Conservation (phyloP, 2,797 vertebrate genomes). For the Eleutherodactylus coqui region DNA sequence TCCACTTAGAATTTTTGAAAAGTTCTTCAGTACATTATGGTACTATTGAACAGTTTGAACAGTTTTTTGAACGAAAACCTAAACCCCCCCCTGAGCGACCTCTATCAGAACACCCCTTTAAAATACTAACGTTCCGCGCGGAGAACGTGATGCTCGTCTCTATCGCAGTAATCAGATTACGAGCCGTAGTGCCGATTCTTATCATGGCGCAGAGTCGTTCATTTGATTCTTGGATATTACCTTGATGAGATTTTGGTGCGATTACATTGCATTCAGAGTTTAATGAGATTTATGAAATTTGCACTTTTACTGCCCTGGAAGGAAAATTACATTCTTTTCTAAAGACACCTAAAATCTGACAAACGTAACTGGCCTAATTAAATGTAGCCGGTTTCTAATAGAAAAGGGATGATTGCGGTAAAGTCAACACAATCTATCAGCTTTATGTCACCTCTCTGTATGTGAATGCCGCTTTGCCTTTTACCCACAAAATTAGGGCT, state of each 20-base stretch:
- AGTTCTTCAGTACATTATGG: no score
- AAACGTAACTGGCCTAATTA: slow-evolving; percentile 13
- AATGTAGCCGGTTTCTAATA: slow-evolving; percentile 9
- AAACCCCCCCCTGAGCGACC: background rate
- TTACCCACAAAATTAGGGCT: slow-evolving; percentile 22
- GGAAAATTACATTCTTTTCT: background rate
- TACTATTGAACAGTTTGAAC: no score
- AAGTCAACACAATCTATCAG: background rate
- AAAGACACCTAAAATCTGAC: slow-evolving; percentile 18
- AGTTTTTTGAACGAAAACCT: no score
- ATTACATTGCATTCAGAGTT: background rate
- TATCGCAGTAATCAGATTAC: slow-evolving; percentile 1
- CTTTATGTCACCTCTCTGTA: slow-evolving; percentile 4
- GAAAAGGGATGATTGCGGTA: background rate
- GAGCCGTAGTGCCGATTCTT: background rate
- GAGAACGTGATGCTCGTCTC: background rate
- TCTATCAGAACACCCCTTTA: background rate
- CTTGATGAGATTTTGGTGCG: slow-evolving; percentile 32
- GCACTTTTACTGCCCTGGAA: slow-evolving; percentile 18
- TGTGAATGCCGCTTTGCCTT: background rate
- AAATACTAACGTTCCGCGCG: background rate
- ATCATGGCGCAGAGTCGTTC: background rate
- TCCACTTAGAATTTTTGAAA: no score
- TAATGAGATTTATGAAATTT: slow-evolving; percentile 18
- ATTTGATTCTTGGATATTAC: background rate